These are phyloP conservation scores for Pagrus major DNA, from an alignment of 2,113 vertebrate species.

Conservation along the genomic window DNA sequence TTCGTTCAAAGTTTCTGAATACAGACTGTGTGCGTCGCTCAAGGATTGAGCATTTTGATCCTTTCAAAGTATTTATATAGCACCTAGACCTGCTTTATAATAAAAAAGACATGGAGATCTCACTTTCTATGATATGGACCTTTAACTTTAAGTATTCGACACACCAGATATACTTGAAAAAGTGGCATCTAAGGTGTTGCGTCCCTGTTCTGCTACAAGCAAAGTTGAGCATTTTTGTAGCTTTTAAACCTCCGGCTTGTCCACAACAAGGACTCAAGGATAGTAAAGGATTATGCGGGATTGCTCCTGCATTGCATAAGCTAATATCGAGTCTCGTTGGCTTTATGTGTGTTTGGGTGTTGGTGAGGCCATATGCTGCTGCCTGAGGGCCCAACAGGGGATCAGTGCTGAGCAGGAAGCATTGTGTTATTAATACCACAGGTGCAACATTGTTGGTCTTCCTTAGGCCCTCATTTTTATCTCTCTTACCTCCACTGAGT, in stretches of 20 bases:
- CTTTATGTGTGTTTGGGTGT: constrained; percentile 65
- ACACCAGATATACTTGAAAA: background rate
- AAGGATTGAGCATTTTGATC: no score
- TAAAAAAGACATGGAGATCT: no score
- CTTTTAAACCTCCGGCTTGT: constrained; percentile 30
- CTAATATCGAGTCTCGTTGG: constrained; percentile 45
- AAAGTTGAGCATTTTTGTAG: constrained; percentile 12
- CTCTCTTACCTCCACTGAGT: constrained; percentile 33
- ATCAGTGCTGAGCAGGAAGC: constrained; percentile 73
- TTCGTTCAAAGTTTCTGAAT: no score
- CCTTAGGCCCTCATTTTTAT: constrained; percentile 19
- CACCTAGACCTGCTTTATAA: no score
- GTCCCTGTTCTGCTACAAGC: background rate
- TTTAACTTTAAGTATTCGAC: constrained; percentile 2
- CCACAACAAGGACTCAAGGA: constrained; percentile 35
- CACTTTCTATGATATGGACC: no score
- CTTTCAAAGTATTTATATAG: no score
- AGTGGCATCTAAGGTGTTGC: constrained; percentile 16
- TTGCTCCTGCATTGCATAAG: constrained; percentile 64
- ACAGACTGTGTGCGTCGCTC: no score
- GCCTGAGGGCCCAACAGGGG: constrained; percentile 66
- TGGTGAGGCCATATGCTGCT: constrained; percentile 73
- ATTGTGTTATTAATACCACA: constrained; percentile 73
- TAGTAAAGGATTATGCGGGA: constrained; percentile 53
- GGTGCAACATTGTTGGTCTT: constrained; percentile 43